Percentiles rank a stretch among this genome's conserved stretches.
Evolutionary conservation across 2,113 vertebrate species (phyloP).

Genomic region (Corvus moneduloides): DNA sequence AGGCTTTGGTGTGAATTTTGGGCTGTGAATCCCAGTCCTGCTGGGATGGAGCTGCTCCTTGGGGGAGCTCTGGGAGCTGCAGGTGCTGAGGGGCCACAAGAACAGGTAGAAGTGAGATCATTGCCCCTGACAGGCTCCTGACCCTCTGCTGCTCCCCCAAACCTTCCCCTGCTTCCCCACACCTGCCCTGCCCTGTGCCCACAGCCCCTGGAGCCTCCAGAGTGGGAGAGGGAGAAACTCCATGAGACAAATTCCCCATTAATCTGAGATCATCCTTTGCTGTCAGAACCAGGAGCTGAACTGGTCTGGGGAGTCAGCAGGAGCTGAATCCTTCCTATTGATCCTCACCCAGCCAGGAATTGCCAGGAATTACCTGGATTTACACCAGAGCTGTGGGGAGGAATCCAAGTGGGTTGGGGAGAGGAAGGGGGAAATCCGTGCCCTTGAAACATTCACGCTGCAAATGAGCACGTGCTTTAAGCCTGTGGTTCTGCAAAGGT

Average conservation of each 20-base stretch:
- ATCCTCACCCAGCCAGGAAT: background rate
- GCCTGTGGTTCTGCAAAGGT: conserved; percentile 17
- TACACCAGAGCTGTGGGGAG: background rate
- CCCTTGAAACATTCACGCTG: conserved; percentile 10
- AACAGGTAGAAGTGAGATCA: background rate
- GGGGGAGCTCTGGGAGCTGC: background rate
- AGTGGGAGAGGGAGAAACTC: background rate
- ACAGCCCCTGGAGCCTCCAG: background rate
- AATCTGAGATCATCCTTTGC: background rate
- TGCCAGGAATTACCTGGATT: background rate
- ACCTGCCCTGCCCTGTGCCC: background rate
- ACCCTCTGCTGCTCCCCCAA: background rate
- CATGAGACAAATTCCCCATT: background rate
- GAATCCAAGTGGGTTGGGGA: background rate
- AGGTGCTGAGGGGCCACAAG: background rate
- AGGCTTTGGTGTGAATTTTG: background rate
- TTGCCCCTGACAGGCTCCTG: background rate
- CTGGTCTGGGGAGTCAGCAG: background rate
- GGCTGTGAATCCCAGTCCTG: background rate
- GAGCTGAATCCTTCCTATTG: background rate
- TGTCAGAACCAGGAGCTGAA: background rate
- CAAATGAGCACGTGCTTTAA: conserved; percentile 3
- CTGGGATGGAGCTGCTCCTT: background rate
- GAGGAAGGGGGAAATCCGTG: background rate
- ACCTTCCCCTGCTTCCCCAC: background rate